Base-by-base conservation (phyloP, 2,113 vertebrate species). In the Macroglossus sobrinus region DNA sequence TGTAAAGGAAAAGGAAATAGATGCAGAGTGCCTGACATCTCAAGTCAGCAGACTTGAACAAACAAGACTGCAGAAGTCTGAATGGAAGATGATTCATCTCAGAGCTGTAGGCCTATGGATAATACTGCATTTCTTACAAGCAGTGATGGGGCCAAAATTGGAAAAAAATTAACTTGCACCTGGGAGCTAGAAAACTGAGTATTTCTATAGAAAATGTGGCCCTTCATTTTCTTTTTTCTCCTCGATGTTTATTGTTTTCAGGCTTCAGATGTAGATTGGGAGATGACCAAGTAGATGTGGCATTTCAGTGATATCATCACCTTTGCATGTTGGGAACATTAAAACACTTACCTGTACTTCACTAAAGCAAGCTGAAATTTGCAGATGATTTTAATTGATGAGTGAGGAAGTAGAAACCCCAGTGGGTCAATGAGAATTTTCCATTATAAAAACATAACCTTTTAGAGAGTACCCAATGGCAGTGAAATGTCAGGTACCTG, bases 1-100 rank as follows among this genome's bases (percentile, higher is more conserved):
- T 69, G 96, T 93, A 96, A 98, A 98, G 98, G 96, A 93, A 96
- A 95, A 97, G 94, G 85, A 94, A 82, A 57, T 76, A 96, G 98
- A 98, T 94, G 93, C 98, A 96, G 89, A 78, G 64, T 16, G 89
- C 81, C 21, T 12, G 0, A 26, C 43, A 59, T 87, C 59, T 50
- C 61, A 15, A 15, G 87, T 81, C 96, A 80, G 97, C 75, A 3
- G 50, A 38, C 74, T 43, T 45, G 33, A n/a, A 40, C 84, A 40
- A 47, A 26, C 0, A 91, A 18, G 84, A 28, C 89, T 64, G 57
- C 11, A 2, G 71, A 71, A 84, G 59, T 57, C 72, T 1, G 43
- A 12, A 0, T 18, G 82, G 91, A 16, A 9, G 92, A 86, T 22
- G 72, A 35, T 72, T 91, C 22, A 72, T 81, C 72, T 84, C 1